Evolutionary conservation across 2,888 invertebrate genomes (phyloP).

Genomic region (Plagodis dolabraria): DNA sequence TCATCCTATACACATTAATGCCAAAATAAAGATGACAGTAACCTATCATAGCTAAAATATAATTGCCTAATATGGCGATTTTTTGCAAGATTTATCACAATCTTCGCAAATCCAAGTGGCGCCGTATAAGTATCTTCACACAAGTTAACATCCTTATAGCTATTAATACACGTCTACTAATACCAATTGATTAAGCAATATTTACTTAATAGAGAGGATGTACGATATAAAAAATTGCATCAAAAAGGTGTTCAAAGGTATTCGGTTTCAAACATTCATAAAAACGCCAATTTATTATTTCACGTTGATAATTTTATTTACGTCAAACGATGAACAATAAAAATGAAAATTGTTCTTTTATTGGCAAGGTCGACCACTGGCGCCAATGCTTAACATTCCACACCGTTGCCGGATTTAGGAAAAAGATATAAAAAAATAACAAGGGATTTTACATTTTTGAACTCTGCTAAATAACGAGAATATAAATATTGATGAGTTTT

Average conservation of each 20-base stretch:
- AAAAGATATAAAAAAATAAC: slow-evolving; percentile 24
- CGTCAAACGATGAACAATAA: slow-evolving; percentile 43
- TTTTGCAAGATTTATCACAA: slow-evolving; percentile 1
- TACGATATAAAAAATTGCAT: slow-evolving; percentile 29
- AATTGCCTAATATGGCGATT: no score
- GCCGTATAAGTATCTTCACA: slow-evolving; percentile 3
- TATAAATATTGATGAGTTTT: slow-evolving; percentile 32
- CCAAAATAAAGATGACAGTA: no score
- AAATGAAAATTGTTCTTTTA: slow-evolving; percentile 48
- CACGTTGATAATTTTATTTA: slow-evolving; percentile 52
- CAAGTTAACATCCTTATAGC: slow-evolving; percentile 9
- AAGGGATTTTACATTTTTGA: slow-evolving; percentile 29
- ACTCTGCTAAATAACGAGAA: slow-evolving; percentile 28
- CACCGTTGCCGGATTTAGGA: slow-evolving; percentile 46
- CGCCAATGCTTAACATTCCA: slow-evolving; percentile 59
- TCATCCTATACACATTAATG: no score
- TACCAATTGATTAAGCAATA: slow-evolving; percentile 14
- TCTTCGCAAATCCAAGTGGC: slow-evolving; percentile 1
- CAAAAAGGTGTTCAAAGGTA: slow-evolving; percentile 27
- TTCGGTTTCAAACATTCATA: slow-evolving; percentile 40
- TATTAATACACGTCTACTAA: slow-evolving; percentile 9
- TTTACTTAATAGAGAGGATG: slow-evolving; percentile 14
- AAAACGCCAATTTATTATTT: slow-evolving; percentile 54
- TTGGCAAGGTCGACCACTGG: slow-evolving; percentile 58
- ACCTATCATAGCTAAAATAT: no score